phyloP scores from a whole-genome alignment of 2,888 invertebrate genomes.

The Patella caerulea region DNA sequence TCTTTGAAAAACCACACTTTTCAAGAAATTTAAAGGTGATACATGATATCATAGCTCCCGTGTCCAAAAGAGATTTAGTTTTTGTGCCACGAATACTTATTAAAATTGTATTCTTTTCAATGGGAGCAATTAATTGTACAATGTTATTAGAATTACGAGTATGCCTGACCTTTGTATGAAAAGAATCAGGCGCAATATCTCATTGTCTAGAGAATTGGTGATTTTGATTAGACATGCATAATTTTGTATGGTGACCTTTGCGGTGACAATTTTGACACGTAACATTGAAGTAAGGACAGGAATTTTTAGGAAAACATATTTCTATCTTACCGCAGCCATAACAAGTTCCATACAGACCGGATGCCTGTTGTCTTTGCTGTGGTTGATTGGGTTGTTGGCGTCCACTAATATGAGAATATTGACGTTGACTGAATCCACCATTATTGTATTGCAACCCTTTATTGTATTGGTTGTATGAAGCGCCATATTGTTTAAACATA shows the following conservation, averaged over 20 bases:
- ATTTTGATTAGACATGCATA: conserved; percentile 1
- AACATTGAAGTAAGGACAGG: not conserved
- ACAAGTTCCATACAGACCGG: not conserved
- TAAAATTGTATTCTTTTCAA: not conserved
- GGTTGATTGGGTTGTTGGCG: too few species aligned
- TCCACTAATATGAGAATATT: too few species aligned
- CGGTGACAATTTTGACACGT: not conserved
- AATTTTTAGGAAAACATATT: not conserved
- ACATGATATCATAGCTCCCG: not conserved
- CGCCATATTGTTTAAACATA: too few species aligned
- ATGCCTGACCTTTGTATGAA: not conserved
- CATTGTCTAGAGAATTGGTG: not conserved
- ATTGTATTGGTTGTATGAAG: too few species aligned
- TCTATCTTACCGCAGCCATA: not conserved
- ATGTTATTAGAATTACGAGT: not conserved
- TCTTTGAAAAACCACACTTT: not conserved
- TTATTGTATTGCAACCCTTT: too few species aligned
- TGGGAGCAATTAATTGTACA: not conserved
- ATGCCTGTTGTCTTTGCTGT: too few species aligned
- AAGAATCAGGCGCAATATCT: not conserved
- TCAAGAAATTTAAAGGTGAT: not conserved
- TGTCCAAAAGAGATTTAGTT: not conserved
- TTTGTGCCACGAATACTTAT: not conserved
- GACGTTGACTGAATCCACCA: too few species aligned
- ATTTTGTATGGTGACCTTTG: not conserved